Evolutionary conservation across 1,140 invertebrate species (phyloP).

Genomic region (Cherax destructor): DNA sequence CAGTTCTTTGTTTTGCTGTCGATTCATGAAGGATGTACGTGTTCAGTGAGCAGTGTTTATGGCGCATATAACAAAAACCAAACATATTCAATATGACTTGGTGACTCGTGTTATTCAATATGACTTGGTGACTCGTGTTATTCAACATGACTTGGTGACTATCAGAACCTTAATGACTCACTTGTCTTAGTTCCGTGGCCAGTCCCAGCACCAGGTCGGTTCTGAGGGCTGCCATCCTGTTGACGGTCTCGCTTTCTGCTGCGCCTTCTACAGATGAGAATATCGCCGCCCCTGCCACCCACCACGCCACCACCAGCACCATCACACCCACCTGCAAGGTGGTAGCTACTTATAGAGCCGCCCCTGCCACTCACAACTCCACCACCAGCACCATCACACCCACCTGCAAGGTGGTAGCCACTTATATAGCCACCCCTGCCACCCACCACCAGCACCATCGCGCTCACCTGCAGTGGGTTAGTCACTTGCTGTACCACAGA

Average conservation of each 20-base stretch:
- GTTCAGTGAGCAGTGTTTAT: background rate
- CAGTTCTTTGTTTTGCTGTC: no score
- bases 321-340: conserved; percentile 57
- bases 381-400: conserved; percentile 61
- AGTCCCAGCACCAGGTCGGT: conserved; percentile 71
- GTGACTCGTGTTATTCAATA: no score
- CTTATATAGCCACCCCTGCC: no score
- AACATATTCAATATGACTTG: no score
- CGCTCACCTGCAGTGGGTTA: no score
- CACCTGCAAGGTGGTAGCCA: conserved; percentile 30
- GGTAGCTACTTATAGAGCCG: conserved; percentile 18
- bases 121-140: no score
- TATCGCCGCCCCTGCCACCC: conserved; percentile 68
- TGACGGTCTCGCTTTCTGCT: conserved; percentile 61
- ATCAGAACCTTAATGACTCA: background rate
- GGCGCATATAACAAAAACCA: no score
- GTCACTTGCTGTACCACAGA: no score
- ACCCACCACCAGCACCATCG: no score
- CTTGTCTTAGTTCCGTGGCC: conserved; percentile 71
- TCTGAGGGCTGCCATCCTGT: conserved; percentile 57
- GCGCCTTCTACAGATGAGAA: conserved; percentile 70
- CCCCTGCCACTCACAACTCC: conserved; percentile 67
- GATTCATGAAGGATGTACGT: background rate
- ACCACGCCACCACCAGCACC: conserved; percentile 64
- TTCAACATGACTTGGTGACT: no score